A percentile compares a stretch with the other conserved stretches of the same genome.
These are phyloP conservation scores for Homarus gammarus DNA, from an alignment of 2,888 invertebrate species.

Conservation along the genomic window DNA sequence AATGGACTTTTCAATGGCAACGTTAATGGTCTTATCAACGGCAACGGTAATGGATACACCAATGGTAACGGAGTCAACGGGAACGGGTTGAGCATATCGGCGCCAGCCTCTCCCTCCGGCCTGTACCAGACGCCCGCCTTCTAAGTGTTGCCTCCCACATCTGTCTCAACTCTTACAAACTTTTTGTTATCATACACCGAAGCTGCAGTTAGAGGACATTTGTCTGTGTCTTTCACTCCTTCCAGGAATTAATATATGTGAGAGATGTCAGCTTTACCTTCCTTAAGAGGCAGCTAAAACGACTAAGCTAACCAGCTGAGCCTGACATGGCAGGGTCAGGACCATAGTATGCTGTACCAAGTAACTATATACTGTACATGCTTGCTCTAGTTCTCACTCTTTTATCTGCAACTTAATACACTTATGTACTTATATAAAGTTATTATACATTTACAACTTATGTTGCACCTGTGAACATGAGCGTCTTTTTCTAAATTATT, in stretches of 20 bases:
- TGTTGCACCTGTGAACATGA: no score
- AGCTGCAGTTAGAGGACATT: neutral
- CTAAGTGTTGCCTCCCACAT: no score
- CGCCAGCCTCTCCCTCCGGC: neutral
- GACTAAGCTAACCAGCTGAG: neutral
- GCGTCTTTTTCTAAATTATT: no score
- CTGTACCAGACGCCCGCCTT: neutral
- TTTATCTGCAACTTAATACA: no score
- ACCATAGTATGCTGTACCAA: no score
- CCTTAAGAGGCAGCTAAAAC: neutral
- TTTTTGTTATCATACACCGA: neutral
- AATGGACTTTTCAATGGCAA: no score
- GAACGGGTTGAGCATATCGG: neutral
- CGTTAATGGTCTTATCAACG: neutral
- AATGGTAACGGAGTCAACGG: neutral
- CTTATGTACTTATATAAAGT: no score
- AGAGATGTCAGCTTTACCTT: neutral
- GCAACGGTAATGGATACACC: no score
- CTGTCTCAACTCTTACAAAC: neutral
- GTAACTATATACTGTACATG: no score
- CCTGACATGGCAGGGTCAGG: neutral
- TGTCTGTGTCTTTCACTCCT: neutral
- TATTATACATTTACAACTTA: no score
- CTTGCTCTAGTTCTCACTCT: no score
- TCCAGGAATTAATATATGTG: no score